Evolutionary conservation across 1,140 invertebrate species (phyloP), one percentile per base, ranked within the genome.

Genomic region (Eurosta solidaginis): DNA sequence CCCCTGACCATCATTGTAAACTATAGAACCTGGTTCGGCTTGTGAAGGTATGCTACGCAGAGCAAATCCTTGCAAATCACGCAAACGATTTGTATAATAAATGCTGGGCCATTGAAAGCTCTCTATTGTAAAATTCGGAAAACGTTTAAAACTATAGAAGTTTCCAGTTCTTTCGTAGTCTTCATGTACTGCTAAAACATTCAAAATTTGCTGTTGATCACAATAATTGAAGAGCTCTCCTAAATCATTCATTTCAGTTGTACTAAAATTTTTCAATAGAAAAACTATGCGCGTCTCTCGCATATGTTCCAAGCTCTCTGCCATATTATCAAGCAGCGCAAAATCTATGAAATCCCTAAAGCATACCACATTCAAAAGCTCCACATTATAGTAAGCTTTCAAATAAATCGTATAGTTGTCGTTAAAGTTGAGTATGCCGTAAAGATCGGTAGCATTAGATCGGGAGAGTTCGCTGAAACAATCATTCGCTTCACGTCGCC

Each of bases 101-200:
- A 22, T 2, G 2, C 10, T 22, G 12, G 49, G 22, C 75, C 33
- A 40, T 10, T 54, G 44, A 45, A 12, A 3, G 27, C 12, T n/a
- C n/a, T 76, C 75, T 20, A 76, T n/a, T 3, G 47, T 40, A 27
- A 76, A 76, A 14, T 50, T 76, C 6, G 75, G 75, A 25, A 76
- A 76, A 14, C 33, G 33, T 9, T 3, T 52, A 22, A 47, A 76
- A 10, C 42, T 22, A 14, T 76, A 54, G 20, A 76, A 40, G 17
- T 14, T 10, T 4, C 50, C 47, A 1, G 42, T 52, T 12, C 25
- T 27, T 12, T 9, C 27, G 27, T 52, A 76, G 52, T 76, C 36
- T 12, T 47, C 45, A 52, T 12, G n/a, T 27, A 76, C 27, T 6
- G 75, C 75, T 17, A 76, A 25, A 14, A 52, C 75, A 52, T 76